A percentile compares a stretch with the other conserved stretches of the same genome.
Conservation (phyloP, 2,888 invertebrate species). For the Limnephilus marmoratus region DNA sequence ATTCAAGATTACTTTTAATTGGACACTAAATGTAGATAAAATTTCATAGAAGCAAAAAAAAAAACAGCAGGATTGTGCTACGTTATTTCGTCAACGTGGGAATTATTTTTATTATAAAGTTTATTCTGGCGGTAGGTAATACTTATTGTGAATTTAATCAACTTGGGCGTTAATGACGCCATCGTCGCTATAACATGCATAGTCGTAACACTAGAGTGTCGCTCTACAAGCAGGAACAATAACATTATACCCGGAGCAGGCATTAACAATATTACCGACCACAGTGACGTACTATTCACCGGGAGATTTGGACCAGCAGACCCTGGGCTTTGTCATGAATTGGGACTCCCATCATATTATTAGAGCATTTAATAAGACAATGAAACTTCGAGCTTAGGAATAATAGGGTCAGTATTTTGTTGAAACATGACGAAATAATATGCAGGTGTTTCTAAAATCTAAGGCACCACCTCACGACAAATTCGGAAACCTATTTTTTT, state of each 20-base stretch:
- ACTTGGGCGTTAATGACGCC: neutral
- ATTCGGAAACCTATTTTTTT: no score
- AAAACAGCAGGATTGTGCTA: no score
- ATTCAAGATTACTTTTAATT: no score
- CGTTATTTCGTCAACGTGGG: no score
- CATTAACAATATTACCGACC: slow-evolving; percentile 64
- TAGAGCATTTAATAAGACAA: neutral
- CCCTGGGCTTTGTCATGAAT: slow-evolving; percentile 14
- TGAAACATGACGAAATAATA: neutral
- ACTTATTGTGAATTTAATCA: neutral
- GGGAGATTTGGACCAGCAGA: slow-evolving; percentile 9
- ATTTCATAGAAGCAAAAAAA: no score
- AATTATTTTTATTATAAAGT: no score
- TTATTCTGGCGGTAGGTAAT: no score
- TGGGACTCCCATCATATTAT: neutral
- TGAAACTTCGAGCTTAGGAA: neutral
- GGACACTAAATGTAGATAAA: no score
- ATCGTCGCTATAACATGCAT: neutral
- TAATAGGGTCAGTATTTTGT: neutral
- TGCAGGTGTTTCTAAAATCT: neutral
- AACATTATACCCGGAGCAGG: slow-evolving; percentile 43
- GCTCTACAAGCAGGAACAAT: slow-evolving; percentile 49
- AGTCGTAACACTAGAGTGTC: slow-evolving; percentile 18
- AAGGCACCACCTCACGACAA: no score
- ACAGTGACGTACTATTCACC: slow-evolving; percentile 58